These are phyloP conservation scores for Lycocorax pyrrhopterus DNA, from an alignment of 2,113 vertebrate species.

Conservation along the genomic window DNA sequence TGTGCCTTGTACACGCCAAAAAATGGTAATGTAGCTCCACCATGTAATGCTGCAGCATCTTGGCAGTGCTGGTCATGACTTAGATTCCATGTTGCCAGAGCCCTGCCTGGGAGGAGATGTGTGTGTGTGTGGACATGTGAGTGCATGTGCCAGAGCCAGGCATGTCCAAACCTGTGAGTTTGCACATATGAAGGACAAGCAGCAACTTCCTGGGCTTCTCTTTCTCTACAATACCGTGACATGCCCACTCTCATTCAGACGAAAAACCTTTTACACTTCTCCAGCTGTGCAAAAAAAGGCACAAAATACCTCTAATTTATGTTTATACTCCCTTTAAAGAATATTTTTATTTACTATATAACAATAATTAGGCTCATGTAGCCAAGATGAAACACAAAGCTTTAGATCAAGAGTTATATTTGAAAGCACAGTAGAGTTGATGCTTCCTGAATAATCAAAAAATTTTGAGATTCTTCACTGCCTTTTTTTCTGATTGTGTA, in stretches of 20 bases:
- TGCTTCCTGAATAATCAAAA: not conserved
- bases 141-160: not conserved
- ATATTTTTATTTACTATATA: not conserved
- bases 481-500: not conserved
- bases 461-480: not conserved
- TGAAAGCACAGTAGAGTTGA: not conserved
- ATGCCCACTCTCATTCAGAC: not conserved
- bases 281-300: not conserved
- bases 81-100: not conserved
- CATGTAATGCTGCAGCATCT: not conserved
- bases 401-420: not conserved
- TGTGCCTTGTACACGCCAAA: accelerated
- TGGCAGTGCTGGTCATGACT: not conserved
- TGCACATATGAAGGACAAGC: not conserved
- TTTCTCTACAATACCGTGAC: not conserved
- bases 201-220: not conserved
- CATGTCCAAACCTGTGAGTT: not conserved
- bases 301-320: not conserved
- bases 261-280: not conserved
- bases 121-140: too few species aligned
- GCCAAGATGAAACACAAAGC: not conserved
- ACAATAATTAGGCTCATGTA: not conserved
- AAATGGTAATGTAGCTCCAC: not conserved
- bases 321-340: not conserved
- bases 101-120: not conserved